These are phyloP conservation scores for Percopsis transmontana DNA, from an alignment of 2,113 vertebrate species.

Conservation along the genomic window DNA sequence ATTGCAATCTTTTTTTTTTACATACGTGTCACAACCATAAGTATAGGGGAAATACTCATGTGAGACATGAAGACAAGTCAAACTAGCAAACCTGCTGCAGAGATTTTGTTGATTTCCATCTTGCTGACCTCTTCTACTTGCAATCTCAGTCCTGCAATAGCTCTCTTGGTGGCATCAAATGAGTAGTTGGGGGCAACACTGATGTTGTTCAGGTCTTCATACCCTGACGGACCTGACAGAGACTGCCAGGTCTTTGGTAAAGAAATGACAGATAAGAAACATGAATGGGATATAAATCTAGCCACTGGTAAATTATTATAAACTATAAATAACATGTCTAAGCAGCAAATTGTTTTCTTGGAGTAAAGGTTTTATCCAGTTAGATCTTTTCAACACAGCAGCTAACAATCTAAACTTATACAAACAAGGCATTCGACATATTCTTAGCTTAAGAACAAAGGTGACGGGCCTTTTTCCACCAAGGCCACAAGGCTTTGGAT, in stretches of 20 bases:
- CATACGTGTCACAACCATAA: no score
- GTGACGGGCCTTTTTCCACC: no score
- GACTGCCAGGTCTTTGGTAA: slow-evolving; percentile 74
- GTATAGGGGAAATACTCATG: no score
- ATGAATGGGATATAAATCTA: not conserved
- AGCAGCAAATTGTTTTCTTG: not conserved
- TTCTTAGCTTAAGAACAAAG: no score
- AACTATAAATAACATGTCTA: not conserved
- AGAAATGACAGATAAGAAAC: slow-evolving; percentile 7
- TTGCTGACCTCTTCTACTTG: slow-evolving; percentile 77
- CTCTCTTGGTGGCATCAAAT: slow-evolving; percentile 76
- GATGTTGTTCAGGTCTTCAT: slow-evolving; percentile 77
- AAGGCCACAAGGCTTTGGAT: no score
- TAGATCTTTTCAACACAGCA: no score
- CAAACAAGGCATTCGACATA: no score
- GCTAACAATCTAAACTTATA: no score
- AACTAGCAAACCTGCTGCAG: slow-evolving; percentile 63
- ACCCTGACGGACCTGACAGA: slow-evolving; percentile 77
- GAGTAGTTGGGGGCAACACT: slow-evolving; percentile 69
- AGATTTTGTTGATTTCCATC: slow-evolving; percentile 71
- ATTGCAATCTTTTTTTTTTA: not conserved
- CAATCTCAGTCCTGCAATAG: slow-evolving; percentile 70
- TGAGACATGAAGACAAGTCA: not conserved
- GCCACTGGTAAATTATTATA: not conserved
- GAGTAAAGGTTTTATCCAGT: no score